Conservation (phyloP, 2,797 vertebrate species). For the Pogonophryne albipinna region DNA sequence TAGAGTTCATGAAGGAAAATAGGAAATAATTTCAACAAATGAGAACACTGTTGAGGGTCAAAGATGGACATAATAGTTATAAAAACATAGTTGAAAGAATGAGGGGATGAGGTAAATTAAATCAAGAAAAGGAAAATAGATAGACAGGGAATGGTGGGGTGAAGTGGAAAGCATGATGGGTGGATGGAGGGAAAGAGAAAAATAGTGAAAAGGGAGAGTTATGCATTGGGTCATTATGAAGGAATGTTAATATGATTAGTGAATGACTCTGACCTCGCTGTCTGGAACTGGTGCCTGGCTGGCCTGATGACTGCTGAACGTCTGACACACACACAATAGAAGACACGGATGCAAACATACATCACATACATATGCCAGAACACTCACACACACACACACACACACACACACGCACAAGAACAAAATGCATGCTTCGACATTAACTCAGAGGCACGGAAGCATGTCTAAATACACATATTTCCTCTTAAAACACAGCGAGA, state of each 20-base stretch:
- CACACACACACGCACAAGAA: slow-evolving; percentile 22
- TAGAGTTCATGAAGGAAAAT: slow-evolving; percentile 3
- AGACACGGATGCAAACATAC: slow-evolving; percentile 52
- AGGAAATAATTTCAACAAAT: slow-evolving; percentile 40
- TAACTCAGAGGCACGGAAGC: slow-evolving; percentile 20
- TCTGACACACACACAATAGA: slow-evolving; percentile 47
- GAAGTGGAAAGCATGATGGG: slow-evolving; percentile 45
- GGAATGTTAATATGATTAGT: slow-evolving; percentile 89
- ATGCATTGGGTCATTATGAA: slow-evolving; percentile 83
- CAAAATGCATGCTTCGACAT: slow-evolving; percentile 20
- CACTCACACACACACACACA: slow-evolving; percentile 34
- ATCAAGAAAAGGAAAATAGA: slow-evolving; percentile 40
- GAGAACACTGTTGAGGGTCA: slow-evolving; percentile 33
- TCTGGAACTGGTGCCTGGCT: slow-evolving; percentile 78
- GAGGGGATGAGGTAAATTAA: slow-evolving; percentile 44
- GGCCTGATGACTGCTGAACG: slow-evolving; percentile 66
- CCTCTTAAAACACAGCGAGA: slow-evolving; percentile 6
- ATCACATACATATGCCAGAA: slow-evolving; percentile 29
- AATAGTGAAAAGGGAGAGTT: slow-evolving; percentile 57
- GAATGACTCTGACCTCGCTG: slow-evolving; percentile 79
- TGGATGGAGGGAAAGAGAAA: slow-evolving; percentile 38
- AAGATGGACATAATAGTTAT: slow-evolving; percentile 17
- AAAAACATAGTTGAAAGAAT: slow-evolving; percentile 3
- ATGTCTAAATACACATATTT: slow-evolving; percentile 33
- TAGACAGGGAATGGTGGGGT: slow-evolving; percentile 6